Conservation (phyloP, 2,797 vertebrate species). For the Epinephelus malabaricus region DNA sequence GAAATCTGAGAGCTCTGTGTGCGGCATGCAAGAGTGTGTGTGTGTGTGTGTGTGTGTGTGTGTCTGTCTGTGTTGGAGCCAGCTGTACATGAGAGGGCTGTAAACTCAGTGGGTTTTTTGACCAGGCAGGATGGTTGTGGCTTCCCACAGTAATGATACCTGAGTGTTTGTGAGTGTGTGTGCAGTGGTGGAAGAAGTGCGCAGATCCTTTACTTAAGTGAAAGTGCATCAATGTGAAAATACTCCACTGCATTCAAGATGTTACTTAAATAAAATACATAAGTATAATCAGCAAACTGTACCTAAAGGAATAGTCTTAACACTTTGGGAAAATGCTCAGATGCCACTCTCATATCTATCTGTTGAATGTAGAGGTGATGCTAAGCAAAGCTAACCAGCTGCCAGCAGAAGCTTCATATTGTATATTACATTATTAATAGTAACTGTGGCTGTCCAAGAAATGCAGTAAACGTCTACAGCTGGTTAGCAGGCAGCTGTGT, state of each 20-base stretch:
- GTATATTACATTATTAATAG: background rate
- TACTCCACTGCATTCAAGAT: too few species aligned
- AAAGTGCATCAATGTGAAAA: constrained; percentile 3
- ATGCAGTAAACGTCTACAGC: background rate
- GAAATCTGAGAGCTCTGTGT: constrained; percentile 63
- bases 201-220: background rate
- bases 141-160: constrained; percentile 59
- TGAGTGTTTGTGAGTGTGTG: constrained; percentile 8
- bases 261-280: background rate
- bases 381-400: background rate
- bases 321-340: too few species aligned
- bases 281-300: too few species aligned
- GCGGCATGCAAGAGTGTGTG: constrained; percentile 18
- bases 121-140: constrained; percentile 28
- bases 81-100: constrained; percentile 46
- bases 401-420: background rate
- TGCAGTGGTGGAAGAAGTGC: constrained; percentile 7
- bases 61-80: constrained; percentile 28
- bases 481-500: too few species aligned
- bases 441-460: too few species aligned
- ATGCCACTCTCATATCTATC: too few species aligned
- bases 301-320: too few species aligned
- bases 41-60: constrained; percentile 27
- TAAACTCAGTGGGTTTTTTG: constrained; percentile 31
- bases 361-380: background rate